Base-by-base conservation (phyloP, 2,113 vertebrate genomes). In the Crotophaga sulcirostris region DNA sequence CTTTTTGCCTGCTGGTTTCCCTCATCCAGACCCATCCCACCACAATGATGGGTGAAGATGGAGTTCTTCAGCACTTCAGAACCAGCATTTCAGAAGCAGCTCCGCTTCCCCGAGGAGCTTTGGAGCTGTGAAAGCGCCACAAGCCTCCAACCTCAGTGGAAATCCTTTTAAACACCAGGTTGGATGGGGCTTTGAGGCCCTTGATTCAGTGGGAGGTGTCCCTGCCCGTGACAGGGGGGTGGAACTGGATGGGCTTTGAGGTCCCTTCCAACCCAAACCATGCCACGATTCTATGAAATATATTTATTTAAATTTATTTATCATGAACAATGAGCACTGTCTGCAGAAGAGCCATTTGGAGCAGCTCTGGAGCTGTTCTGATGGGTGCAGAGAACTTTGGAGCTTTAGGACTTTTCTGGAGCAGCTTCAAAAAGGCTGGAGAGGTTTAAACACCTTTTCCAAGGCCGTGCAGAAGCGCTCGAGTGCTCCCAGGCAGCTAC, bases 21-120 rank as follows among this genome's bases (percentile, higher is more conserved):
- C 47, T 13, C 47, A 1, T 13, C 25, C 1, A 0, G 0, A 1
- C 34, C 34, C 45, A 42, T 54, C 58, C 78, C 58, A 9, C 17
- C 2, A 0, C 1, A 14, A 13, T 0, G 2, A 29, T 19, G 12
- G 38, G 36, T 54, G 38, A 58, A 20, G 28, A 49, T 5, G 11
- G 58, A 40, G 64, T 64, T 54, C 40, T 31, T 13, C 13, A 4
- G 49, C 0, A 2, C 13, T 8, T 49, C 2, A 9, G 16, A 52
- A 34, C 40, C n/a, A 38, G 66, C 0, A 0, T 19, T 55, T 18
- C 10, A 1, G 60, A 21, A 62, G 29, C 33, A 34, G 67, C 40
- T 44, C 24, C 14, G 55, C 28, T 23, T 44, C 42, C 68, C 42
- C 1, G 0, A 31, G 74, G 74, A 44, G 23, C 15, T 59, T 15